Percentiles rank a stretch among this genome's conserved stretches.
Conservation (phyloP, 1,140 invertebrate species). For the Caenorhabditis tropicalis region DNA sequence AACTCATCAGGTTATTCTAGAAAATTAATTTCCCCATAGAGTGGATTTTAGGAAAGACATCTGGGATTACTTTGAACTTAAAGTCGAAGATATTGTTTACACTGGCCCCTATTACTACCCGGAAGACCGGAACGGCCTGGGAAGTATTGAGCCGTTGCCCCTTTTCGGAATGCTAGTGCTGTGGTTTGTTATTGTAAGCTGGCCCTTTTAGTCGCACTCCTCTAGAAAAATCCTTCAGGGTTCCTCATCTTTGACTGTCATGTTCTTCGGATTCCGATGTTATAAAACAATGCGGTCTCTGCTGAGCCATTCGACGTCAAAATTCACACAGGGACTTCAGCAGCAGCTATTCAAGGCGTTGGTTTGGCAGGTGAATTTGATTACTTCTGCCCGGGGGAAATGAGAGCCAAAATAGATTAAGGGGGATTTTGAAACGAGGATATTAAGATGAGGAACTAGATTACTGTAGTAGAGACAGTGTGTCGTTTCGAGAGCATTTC, state of each 20-base stretch:
- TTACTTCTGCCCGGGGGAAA: no score
- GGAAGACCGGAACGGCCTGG: background rate
- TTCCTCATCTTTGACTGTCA: background rate
- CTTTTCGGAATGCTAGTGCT: background rate
- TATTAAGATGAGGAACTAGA: no score
- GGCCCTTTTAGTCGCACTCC: no score
- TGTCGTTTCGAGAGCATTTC: no score
- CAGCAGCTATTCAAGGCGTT: background rate
- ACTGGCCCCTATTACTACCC: background rate
- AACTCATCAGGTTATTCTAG: background rate
- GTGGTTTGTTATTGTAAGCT: slow-evolving; percentile 4
- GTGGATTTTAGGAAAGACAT: slow-evolving; percentile 12
- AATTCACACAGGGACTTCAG: slow-evolving; percentile 6
- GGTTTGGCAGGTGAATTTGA: slow-evolving; percentile 5
- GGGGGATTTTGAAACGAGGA: no score
- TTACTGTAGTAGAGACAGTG: no score
- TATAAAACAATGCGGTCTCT: background rate
- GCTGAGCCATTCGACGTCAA: background rate
- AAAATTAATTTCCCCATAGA: no score
- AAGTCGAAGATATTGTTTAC: background rate
- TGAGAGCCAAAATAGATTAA: no score
- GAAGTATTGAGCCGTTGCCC: background rate
- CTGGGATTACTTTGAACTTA: background rate
- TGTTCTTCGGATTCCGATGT: background rate
- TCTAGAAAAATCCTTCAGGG: background rate